Conservation (phyloP, 1,140 invertebrate genomes). For the Papilio machaon region DNA sequence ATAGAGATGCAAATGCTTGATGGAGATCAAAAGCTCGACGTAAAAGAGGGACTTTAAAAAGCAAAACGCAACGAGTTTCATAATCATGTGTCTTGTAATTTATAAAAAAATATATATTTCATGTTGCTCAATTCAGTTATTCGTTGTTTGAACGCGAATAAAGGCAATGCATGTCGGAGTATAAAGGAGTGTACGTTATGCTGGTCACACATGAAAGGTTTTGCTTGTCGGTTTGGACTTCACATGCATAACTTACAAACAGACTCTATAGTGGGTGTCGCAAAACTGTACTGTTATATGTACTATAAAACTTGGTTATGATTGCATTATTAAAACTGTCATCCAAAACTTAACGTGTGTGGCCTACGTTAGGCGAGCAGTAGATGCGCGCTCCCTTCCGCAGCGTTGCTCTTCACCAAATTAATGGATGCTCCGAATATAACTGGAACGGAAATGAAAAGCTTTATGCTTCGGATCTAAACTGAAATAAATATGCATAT, state of each 20-base stretch:
- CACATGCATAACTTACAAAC: not conserved
- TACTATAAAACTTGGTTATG: not conserved
- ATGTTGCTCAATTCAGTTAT: slow-evolving; percentile 24
- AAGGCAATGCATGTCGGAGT: slow-evolving; percentile 31
- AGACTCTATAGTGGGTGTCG: not conserved
- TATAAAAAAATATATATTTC: slow-evolving; percentile 17
- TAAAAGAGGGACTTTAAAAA: not conserved
- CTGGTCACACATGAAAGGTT: not conserved
- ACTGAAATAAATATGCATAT: slow-evolving; percentile 20
- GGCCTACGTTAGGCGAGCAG: slow-evolving; percentile 4
- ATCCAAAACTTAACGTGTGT: not conserved
- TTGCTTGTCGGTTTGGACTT: not conserved
- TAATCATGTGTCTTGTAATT: not conserved
- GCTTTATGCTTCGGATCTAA: slow-evolving; percentile 31
- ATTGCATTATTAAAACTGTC: not conserved
- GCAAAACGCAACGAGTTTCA: not conserved
- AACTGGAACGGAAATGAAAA: slow-evolving; percentile 37
- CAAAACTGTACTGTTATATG: not conserved
- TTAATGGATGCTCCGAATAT: slow-evolving; percentile 39
- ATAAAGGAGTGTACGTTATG: slow-evolving; percentile 29
- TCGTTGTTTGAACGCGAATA: slow-evolving; percentile 31
- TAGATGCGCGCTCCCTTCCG: slow-evolving; percentile 18
- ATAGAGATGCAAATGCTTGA: too few species aligned
- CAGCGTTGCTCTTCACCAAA: slow-evolving; percentile 35
- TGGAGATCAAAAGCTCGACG: not conserved